Base-by-base conservation (phyloP, 1,140 invertebrate species). In the Polypedilum pembai region DNA sequence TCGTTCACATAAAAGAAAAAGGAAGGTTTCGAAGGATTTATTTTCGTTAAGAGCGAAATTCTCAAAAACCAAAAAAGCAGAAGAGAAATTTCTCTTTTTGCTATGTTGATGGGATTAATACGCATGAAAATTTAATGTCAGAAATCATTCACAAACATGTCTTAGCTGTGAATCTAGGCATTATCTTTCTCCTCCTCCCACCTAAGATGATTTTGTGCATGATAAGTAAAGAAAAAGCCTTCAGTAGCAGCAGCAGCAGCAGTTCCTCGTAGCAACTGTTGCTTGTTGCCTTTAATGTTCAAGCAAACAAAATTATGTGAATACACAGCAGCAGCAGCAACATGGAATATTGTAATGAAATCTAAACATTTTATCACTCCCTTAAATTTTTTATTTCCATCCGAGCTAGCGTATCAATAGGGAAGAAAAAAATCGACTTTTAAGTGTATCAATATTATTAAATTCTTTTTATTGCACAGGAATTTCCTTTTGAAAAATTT, bases 261-360 rank as follows among this genome's bases (percentile, higher is more conserved):
- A 56, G 15, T n/a, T 56, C 45, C 45, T 56, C n/a, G n/a, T 56
- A 12, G 45, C 45, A 56, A 56, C 45, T 56, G 45, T 56, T 56
- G 45, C 45, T 56, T 56, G n/a, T 15, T 56, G 45, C 45, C 45
- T 56, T 56, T 56, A 56, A 56, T 56, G 45, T 56, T n/a, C 45
- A 56, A n/a, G 45, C 45, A 56, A 56, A 56, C 45, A 56, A 56
- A 12, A 56, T 56, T 33, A 33, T 33, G 5, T 33, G 24, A 33
- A 33, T 33, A 33, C 20, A 73, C 75, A 73, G 73, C n/a, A n/a
- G n/a, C n/a, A n/a, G n/a, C n/a, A 24, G 75, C 75, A 76, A 75
- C 21, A 75, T 24, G 1, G 18, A 41, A 40, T 45, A 56, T 74
- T 74, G 40, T 21, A 74, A 45, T 45, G 40, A 8, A 45, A 40